A percentile compares a stretch with the other conserved stretches of the same genome.
Conservation (phyloP, 2,113 vertebrate species). For the human region GRCh38 chr3:77344001-77344500, state of each 20-base stretch:
- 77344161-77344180: not conserved
- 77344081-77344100: not conserved
- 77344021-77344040: not conserved
- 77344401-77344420: not conserved
- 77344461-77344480: too few relatives aligned
- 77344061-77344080: not conserved
- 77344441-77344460: not conserved
- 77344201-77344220: not conserved
- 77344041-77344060: not conserved
- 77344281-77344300: not conserved
- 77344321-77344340: not conserved
- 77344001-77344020: not conserved
- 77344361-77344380: not conserved
- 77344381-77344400: rapidly evolving
- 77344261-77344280: not conserved
- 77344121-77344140: not conserved
- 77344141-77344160: not conserved
- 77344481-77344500: not conserved
- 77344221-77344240: not conserved
- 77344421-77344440: not conserved
- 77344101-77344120: not conserved
- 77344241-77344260: not conserved
- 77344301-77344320: not conserved
- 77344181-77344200: not conserved
- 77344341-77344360: not conserved